Conservation (phyloP, 2,113 vertebrate species). For the Apteryx mantelli region DNA sequence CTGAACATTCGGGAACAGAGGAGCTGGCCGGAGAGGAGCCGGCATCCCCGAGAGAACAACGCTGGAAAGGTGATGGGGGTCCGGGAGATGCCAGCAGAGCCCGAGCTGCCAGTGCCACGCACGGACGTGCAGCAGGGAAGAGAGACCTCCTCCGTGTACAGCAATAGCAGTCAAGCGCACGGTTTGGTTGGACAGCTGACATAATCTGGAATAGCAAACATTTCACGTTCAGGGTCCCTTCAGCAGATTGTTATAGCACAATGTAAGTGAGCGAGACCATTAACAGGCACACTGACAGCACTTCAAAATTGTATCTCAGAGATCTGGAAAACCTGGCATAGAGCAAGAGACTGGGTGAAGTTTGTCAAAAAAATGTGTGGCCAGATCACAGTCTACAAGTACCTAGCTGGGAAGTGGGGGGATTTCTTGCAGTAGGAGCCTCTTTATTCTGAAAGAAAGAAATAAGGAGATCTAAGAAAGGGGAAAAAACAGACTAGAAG, state of each 20-base stretch:
- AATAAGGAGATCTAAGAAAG: neutral
- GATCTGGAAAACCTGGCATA: neutral
- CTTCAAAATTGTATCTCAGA: neutral
- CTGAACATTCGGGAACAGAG: fast-evolving
- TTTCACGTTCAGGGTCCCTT: neutral
- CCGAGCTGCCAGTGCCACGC: neutral
- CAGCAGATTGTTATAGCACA: neutral
- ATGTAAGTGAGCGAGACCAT: fast-evolving
- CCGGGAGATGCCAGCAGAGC: neutral
- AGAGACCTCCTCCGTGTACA: too few species aligned
- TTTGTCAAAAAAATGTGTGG: neutral
- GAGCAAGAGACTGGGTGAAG: neutral
- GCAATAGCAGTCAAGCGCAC: neutral
- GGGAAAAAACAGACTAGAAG: too few species aligned
- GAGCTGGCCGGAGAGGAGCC: neutral
- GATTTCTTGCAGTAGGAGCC: neutral
- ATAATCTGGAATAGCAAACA: neutral
- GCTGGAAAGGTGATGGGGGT: neutral
- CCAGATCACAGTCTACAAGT: neutral
- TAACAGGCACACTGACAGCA: neutral
- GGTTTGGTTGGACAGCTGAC: neutral
- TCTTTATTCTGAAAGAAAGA: neutral
- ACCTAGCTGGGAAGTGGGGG: neutral
- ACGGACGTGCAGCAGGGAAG: fast-evolving
- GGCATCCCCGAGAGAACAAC: neutral